phyloP scores from a whole-genome alignment of 2,888 invertebrate genomes.

The Allolobophora icterica region DNA sequence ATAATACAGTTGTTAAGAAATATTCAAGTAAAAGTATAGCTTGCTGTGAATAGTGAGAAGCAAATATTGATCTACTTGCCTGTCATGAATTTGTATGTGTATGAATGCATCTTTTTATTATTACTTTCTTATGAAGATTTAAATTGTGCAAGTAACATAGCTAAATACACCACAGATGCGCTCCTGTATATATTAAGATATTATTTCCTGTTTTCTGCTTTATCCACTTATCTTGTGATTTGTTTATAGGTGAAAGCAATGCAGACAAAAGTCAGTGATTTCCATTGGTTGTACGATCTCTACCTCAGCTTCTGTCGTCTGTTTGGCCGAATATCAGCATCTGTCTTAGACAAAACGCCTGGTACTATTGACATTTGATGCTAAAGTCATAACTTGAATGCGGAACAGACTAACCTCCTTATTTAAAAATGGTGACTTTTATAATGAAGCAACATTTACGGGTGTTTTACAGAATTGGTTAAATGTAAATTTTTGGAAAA shows the following conservation, averaged over 20 bases:
- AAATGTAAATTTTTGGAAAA: neutral
- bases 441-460: neutral
- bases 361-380: neutral
- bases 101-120: too few species aligned
- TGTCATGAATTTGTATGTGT: too few species aligned
- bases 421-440: neutral
- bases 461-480: neutral
- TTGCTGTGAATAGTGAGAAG: too few species aligned
- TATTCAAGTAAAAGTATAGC: neutral
- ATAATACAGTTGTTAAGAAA: neutral
- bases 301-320: constrained; percentile 21
- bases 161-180: too few species aligned
- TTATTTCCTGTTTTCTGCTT: neutral
- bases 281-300: neutral
- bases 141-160: too few species aligned
- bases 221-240: neutral
- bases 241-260: neutral
- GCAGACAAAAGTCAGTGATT: neutral
- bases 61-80: too few species aligned
- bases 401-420: too few species aligned
- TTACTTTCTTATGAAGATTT: too few species aligned
- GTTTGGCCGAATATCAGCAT: neutral
- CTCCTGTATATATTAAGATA: too few species aligned
- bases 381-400: neutral
- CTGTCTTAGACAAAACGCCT: neutral